phyloP scores from a whole-genome alignment of 2,113 vertebrate genomes.

The Anguilla japonica region DNA sequence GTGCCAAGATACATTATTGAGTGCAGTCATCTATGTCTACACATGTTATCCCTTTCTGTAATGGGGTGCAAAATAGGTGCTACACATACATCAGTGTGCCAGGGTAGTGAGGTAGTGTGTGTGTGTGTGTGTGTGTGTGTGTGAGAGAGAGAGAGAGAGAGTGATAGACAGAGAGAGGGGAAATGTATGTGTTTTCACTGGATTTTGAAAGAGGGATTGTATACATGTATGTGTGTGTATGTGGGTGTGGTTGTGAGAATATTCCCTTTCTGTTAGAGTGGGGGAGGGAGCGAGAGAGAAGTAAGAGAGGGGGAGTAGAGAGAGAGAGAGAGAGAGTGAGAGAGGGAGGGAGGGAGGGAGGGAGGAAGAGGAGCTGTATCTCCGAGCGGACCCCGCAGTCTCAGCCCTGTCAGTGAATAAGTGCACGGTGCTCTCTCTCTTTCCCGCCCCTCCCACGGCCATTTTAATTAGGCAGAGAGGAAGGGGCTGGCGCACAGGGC shows the following conservation, averaged over 20 bases:
- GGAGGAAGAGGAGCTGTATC: background rate
- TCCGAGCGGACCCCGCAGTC: background rate
- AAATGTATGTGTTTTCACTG: background rate
- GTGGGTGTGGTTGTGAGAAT: background rate
- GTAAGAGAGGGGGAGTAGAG: background rate
- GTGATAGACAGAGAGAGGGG: background rate
- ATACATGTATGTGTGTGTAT: background rate
- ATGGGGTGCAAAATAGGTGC: background rate
- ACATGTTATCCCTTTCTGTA: background rate
- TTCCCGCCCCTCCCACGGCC: constrained; percentile 8
- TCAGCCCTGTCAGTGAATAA: constrained; percentile 2
- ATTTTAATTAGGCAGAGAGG: constrained; percentile 29
- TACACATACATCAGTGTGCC: background rate
- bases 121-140: background rate
- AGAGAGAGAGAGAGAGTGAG: background rate
- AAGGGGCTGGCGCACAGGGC: background rate
- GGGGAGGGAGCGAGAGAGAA: background rate
- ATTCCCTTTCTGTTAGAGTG: background rate
- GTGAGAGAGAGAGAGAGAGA: background rate
- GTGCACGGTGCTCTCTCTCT: background rate
- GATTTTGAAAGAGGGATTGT: background rate
- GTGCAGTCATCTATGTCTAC: background rate
- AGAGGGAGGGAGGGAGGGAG: background rate
- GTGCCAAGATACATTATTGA: too few species aligned
- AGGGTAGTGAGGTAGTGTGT: background rate